Evolutionary conservation across 2,888 invertebrate species (phyloP), one percentile per base, ranked within the genome.

Genomic region (Meiosimyza platycephala): DNA sequence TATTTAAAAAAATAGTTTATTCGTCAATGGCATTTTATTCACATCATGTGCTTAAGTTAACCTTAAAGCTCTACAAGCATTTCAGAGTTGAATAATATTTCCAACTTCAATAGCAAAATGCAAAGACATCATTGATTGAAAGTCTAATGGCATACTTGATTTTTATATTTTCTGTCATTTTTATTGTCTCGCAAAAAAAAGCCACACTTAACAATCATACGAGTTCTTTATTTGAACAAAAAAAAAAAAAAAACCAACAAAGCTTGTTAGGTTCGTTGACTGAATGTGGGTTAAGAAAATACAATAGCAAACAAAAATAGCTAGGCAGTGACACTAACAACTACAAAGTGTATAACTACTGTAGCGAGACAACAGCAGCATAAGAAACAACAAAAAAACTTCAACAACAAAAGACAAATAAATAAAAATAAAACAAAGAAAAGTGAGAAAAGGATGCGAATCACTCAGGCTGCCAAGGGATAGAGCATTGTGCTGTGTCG

Each of bases 331-430:
- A 77, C 77, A 75, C 81, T 80, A 81, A 81, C 81, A 78, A 73
- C 80, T 80, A 81, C 79, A 75, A 76, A 74, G 74, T 70, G 74
- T 77, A 79, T 80, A 80, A 80, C 80, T 80, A 81, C 76, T 79
- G 80, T 78, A 80, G 76, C 79, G 77, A 73, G 75, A 76, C 72
- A 74, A 75, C 69, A 78, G 77, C 64, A 62, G 70, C n/a, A 76
- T 40, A 63, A 68, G 50, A 15, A 68, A 54, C 55, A 66, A 33
- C 66, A 66, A 66, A 66, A 66, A 47, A 48, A 63, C 48, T 11
- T 15, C 12, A 54, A 54, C 47, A 54, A 57, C 54, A 15, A 33
- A 33, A 60, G 40, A 15, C 60, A 60, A 60, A 33, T 60, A 13
- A 22, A 16, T n/a, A 11, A 40, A 22, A 28, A 22, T 33, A 11